Evolutionary conservation across 1,140 invertebrate species (phyloP).

Genomic region (Phthorimaea operculella): DNA sequence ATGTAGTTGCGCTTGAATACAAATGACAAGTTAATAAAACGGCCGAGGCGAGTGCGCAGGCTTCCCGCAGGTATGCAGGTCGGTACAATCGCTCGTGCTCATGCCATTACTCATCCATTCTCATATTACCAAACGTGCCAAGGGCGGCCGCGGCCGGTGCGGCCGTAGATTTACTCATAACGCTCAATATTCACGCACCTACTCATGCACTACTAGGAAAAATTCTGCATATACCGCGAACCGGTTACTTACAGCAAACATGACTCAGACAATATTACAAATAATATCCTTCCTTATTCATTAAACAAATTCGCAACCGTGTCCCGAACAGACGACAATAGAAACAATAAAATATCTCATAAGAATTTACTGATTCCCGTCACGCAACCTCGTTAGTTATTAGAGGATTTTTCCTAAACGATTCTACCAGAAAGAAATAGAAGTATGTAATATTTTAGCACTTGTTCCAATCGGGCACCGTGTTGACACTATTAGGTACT

Average conservation of each 20-base stretch:
- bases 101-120: constrained; percentile 19
- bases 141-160: constrained; percentile 10
- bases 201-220: constrained; percentile 43
- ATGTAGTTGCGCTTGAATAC: not conserved
- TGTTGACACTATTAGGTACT: no score
- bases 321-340: not conserved
- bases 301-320: constrained; percentile 2
- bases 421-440: no score
- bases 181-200: constrained; percentile 27
- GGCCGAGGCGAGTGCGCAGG: not conserved
- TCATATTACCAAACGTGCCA: constrained; percentile 20
- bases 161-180: constrained; percentile 19
- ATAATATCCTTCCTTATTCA: no score
- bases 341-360: no score
- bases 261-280: constrained; percentile 26
- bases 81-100: constrained; percentile 2
- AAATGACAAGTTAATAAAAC: constrained; percentile 1
- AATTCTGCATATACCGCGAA: constrained; percentile 41
- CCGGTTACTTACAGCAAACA: constrained; percentile 26
- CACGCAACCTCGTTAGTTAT: no score
- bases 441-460: no score
- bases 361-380: no score
- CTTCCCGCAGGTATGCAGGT: constrained; percentile 2
- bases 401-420: no score
- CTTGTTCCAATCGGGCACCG: no score